Conservation (phyloP, 2,113 vertebrate genomes). For the Gymnocephalus cernua region DNA sequence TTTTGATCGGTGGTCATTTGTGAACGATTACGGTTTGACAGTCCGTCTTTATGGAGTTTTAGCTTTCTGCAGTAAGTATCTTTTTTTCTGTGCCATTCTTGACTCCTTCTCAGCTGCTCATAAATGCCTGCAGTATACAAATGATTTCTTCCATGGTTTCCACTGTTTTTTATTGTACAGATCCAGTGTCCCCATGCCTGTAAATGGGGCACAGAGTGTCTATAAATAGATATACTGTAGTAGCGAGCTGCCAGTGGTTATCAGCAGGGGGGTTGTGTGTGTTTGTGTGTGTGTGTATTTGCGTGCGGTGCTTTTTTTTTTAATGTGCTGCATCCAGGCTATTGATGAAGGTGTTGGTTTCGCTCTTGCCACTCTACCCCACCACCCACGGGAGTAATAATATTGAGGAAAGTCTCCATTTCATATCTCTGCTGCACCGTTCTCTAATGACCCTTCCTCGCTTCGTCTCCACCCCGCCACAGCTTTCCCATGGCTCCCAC, state of each 20-base stretch:
- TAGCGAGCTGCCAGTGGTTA: slow-evolving; percentile 48
- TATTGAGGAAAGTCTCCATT: slow-evolving; percentile 60
- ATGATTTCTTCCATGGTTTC: slow-evolving; percentile 15
- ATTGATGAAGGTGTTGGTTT: slow-evolving; percentile 59
- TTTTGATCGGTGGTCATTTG: slow-evolving; percentile 19
- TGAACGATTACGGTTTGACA: neutral
- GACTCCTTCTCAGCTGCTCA: neutral
- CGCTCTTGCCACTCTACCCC: slow-evolving; percentile 17
- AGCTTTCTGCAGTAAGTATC: neutral
- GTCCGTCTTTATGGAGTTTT: slow-evolving; percentile 2
- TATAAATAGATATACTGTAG: slow-evolving; percentile 75
- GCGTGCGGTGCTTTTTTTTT: slow-evolving; percentile 18
- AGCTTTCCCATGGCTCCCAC: slow-evolving; percentile 60
- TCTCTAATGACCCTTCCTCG: slow-evolving; percentile 48
- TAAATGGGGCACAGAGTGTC: slow-evolving; percentile 73
- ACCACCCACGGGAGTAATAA: slow-evolving; percentile 52
- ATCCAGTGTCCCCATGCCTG: slow-evolving; percentile 66
- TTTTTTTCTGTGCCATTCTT: neutral
- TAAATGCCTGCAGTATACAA: slow-evolving; percentile 33
- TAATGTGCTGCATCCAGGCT: slow-evolving; percentile 44
- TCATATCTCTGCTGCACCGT: slow-evolving; percentile 50
- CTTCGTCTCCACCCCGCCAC: slow-evolving; percentile 31
- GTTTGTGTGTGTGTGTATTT: neutral
- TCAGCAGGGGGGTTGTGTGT: slow-evolving; percentile 16
- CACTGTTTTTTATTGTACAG: slow-evolving; percentile 44